Evolutionary conservation across 2,888 invertebrate genomes (phyloP), one percentile per base, ranked within the genome.

Genomic region (Gryllus longicercus): DNA sequence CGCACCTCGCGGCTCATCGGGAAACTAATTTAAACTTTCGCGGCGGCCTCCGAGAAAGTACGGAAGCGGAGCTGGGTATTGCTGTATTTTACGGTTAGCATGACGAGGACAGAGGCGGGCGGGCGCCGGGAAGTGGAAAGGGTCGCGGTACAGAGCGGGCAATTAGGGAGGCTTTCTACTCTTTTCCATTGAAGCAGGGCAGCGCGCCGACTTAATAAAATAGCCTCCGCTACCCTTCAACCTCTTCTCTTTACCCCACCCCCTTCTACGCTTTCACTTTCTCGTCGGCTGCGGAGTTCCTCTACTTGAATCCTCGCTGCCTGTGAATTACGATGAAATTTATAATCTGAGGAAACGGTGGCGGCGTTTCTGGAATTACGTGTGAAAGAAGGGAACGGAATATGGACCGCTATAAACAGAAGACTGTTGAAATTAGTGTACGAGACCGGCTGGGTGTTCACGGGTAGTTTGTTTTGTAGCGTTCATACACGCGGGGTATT

Each of bases 11-110:
- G 79, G 81, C 78, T 81, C 81, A 81, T 80, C 81, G 78, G 78
- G 78, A 78, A 81, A 81, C 79, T 81, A 81, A 81, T 81, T 81
- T 81, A 81, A 81, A 81, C 81, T 81, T 81, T 81, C 63, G 63
- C 63, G n/a, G n/a, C 63, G n/a, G 14, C n/a, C 63, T 63, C 16
- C 63, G 63, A 63, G 63, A n/a, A 63, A 18, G 63, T n/a, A 63
- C 63, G 63, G 63, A 63, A 63, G n/a, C 63, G 12, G 63, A n/a
- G 63, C 16, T 16, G 4, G 63, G 63, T 63, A 63, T 63, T 63
- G 63, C 63, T 3, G 51, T 79, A 63, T 79, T 79, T 79, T 79
- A 79, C 63, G 76, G 77, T 76, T 63, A 49, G 75, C 51, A 80
- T 75, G 75, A 78, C 51, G 25, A 79, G 76, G 51, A 76, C 75